Evolutionary conservation across 2,113 vertebrate species (phyloP), one percentile per base, ranked within the genome.

Genomic region (Dolichallabes microphthalmus): DNA sequence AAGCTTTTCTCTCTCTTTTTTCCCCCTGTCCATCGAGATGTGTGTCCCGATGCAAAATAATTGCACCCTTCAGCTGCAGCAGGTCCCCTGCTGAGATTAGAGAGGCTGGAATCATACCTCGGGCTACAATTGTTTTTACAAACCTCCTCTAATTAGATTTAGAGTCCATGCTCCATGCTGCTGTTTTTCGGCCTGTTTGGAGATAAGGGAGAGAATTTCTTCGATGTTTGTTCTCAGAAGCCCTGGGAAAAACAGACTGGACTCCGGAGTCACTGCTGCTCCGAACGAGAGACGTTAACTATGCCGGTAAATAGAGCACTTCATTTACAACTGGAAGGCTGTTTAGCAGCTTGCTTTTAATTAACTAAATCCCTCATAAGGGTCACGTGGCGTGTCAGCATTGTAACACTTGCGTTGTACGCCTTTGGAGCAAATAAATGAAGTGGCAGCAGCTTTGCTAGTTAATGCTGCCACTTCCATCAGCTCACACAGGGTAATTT

Each of bases 171-270:
- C 77, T 82, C 82, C 80, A 82, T 87, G 87, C 85, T 84, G 88
- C 87, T 68, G 79, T 87, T 92, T 45, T 90, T 91, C 57, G 88
- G 84, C 79, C 80, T 88, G 89, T 35, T 35, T 88, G 60, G 20
- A 87, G 91, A 93, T 92, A 92, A 93, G 91, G 73, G 87, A 83
- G 89, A 86, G 92, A 85, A 92, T 92, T 93, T 90, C 83, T 89
- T 87, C 88, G 78, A 88, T 81, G 90, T 87, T 83, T 87, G 77
- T 90, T 90, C 91, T 92, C 77, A 89, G 35, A 87, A 25, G 89
- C 89, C 87, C 22, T 61, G 68, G 50, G 32, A 61, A 74, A 88
- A 89, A 91, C 52, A 27, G 55, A 77, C 66, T 45, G 19, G 71
- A 35, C 19, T 82, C 86, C 87, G 87, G 80, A 89, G 90, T 91